Conservation (phyloP, 2,113 vertebrate species). For the Aphelocoma coerulescens region DNA sequence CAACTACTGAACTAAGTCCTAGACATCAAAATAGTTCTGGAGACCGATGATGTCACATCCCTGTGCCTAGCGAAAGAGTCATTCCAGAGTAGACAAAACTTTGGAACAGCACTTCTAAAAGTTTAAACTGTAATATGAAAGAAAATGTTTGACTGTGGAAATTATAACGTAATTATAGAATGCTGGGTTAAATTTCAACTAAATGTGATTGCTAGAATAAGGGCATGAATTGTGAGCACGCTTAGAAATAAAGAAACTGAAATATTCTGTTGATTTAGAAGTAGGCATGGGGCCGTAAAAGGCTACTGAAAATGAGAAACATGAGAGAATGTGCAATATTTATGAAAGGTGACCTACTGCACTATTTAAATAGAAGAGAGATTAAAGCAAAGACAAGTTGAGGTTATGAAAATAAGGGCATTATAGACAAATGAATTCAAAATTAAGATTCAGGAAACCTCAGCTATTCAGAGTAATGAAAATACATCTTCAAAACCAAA, state of each 20-base stretch:
- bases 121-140: not conserved
- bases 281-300: not conserved
- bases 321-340: not conserved
- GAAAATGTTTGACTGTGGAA: not conserved
- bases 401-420: constrained; percentile 9
- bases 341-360: not conserved
- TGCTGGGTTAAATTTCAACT: not conserved
- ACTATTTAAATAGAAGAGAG: not conserved
- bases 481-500: not conserved
- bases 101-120: not conserved
- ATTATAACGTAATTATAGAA: not conserved
- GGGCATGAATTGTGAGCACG: not conserved
- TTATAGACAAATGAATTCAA: not conserved
- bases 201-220: not conserved
- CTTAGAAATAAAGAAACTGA: not conserved
- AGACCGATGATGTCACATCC: not conserved
- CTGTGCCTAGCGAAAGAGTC: not conserved
- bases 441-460: not conserved
- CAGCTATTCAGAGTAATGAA: not conserved
- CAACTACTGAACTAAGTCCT: not conserved
- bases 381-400: not conserved
- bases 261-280: not conserved
- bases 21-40: not conserved
- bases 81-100: not conserved
- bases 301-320: not conserved